Evolutionary conservation across 2,797 vertebrate species (phyloP).

Genomic region (Thalassophryne amazonica): DNA sequence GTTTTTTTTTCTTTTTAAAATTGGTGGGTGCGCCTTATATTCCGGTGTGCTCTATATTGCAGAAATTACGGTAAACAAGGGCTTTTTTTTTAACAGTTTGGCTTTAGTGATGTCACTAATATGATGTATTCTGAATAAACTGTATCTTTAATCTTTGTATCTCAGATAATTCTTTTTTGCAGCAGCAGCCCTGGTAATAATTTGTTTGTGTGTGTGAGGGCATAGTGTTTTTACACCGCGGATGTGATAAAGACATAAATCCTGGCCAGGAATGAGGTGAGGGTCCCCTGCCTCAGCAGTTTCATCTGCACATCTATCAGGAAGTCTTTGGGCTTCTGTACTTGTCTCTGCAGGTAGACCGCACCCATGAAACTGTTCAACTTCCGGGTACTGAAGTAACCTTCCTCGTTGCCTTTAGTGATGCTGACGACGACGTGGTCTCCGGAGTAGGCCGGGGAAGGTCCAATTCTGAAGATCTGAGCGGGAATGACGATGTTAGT

Average conservation of each 20-base stretch:
- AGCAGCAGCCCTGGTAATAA: no score
- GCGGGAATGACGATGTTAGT: slow-evolving; percentile 87
- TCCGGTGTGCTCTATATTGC: no score
- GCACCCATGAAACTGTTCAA: slow-evolving; percentile 89
- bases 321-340: slow-evolving; percentile 86
- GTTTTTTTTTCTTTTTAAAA: no score
- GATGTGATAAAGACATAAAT: slow-evolving; percentile 92
- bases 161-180: no score
- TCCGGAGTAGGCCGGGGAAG: slow-evolving; percentile 85
- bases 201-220: slow-evolving; percentile 45
- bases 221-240: slow-evolving; percentile 73
- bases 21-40: no score
- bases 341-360: slow-evolving; percentile 85
- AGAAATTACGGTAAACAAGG: no score
- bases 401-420: slow-evolving; percentile 85
- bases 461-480: slow-evolving; percentile 93
- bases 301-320: slow-evolving; percentile 94
- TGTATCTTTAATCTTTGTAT: no score
- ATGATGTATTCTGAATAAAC: no score
- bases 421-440: slow-evolving; percentile 88
- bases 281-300: slow-evolving; percentile 85
- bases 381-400: slow-evolving; percentile 87
- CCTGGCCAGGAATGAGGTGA: slow-evolving; percentile 75
- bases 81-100: no score
- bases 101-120: no score